Percentiles rank a stretch among this genome's conserved stretches.
Conservation (phyloP, 2,797 vertebrate species). For the Labeo calbasu region DNA sequence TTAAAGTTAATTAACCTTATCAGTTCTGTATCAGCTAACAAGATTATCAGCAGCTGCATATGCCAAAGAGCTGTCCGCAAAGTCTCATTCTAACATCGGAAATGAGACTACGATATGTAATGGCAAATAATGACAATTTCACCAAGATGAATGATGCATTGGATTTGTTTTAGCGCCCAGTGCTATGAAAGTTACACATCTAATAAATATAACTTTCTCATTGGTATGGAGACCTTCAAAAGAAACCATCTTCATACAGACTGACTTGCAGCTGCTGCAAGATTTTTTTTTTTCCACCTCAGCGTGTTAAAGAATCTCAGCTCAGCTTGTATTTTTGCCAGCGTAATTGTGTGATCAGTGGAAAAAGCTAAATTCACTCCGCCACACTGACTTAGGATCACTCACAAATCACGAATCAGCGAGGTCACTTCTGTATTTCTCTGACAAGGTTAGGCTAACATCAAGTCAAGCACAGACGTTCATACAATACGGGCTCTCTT, state of each 20-base stretch:
- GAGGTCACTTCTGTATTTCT: constrained; percentile 43
- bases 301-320: constrained; percentile 1
- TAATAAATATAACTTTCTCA: constrained; percentile 12
- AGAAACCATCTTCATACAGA: background rate
- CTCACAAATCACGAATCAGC: constrained; percentile 23
- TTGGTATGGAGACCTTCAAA: background rate
- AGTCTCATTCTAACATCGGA: background rate
- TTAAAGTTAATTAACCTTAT: background rate
- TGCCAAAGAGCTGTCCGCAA: background rate
- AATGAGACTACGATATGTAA: background rate
- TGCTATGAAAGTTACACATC: background rate
- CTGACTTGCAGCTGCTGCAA: background rate
- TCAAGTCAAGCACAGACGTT: constrained; percentile 1
- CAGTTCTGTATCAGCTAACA: background rate
- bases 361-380: constrained; percentile 16
- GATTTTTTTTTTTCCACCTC: background rate
- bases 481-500: constrained; percentile 19
- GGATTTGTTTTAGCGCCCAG: background rate
- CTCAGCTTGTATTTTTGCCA: background rate
- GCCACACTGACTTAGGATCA: background rate
- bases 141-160: background rate
- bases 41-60: background rate
- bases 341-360: background rate
- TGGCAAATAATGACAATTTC: background rate
- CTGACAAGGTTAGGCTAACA: constrained; percentile 50